Evolutionary conservation across 2,113 vertebrate genomes (phyloP).

Genomic region (Larimichthys polyactis): DNA sequence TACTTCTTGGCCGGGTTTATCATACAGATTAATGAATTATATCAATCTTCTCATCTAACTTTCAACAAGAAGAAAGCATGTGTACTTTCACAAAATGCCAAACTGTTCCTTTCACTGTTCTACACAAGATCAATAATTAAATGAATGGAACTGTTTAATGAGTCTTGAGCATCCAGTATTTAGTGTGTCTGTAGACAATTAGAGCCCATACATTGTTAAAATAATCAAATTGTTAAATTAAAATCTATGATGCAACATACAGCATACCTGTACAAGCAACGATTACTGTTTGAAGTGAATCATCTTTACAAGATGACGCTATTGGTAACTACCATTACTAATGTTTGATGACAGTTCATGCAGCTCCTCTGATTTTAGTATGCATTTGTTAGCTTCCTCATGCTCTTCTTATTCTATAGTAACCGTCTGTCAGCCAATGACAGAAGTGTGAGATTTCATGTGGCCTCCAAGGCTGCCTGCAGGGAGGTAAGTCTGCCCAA

Average conservation of each 20-base stretch:
- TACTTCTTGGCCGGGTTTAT: neutral
- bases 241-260: too few species aligned
- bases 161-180: neutral
- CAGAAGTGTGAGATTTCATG: slow-evolving; percentile 39
- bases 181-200: neutral
- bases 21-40: neutral
- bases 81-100: too few species aligned
- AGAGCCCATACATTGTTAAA: neutral
- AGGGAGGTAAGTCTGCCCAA: slow-evolving; percentile 21
- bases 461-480: slow-evolving; percentile 31
- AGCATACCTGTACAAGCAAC: too few species aligned
- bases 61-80: too few species aligned
- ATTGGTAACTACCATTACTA: too few species aligned
- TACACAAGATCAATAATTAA: neutral
- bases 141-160: neutral
- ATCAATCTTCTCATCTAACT: neutral
- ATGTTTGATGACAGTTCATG: neutral
- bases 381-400: neutral
- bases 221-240: too few species aligned
- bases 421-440: slow-evolving; percentile 27
- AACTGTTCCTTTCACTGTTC: neutral
- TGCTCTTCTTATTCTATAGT: slow-evolving; percentile 16
- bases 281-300: neutral
- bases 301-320: rapidly evolving
- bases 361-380: slow-evolving; percentile 2